Percentiles rank a stretch among this genome's conserved stretches.
These are phyloP conservation scores for Thelaira solivaga DNA, from an alignment of 2,888 invertebrate genomes.

Conservation along the genomic window DNA sequence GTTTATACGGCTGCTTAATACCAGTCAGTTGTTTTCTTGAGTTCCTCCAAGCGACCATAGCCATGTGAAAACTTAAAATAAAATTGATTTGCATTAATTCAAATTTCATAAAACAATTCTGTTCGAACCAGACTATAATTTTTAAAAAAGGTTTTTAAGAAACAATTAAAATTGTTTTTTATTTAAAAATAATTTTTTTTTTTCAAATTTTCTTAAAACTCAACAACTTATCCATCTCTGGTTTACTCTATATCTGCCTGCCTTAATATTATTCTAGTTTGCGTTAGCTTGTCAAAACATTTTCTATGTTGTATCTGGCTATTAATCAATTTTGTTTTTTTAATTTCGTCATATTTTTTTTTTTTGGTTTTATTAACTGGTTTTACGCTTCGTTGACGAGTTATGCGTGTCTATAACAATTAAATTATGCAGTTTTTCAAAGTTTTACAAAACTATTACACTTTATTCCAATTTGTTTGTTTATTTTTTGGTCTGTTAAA, in stretches of 20 bases:
- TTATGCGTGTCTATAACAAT: constrained; percentile 72
- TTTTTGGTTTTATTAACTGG: constrained; percentile 65
- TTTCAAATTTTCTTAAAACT: no score
- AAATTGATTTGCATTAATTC: no score
- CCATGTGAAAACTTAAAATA: no score
- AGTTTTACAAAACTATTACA: constrained; percentile 66
- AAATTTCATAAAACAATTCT: no score
- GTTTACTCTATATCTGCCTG: background rate
- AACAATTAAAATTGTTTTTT: no score
- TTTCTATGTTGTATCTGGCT: no score
- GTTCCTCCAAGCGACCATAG: no score
- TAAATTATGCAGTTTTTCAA: constrained; percentile 64
- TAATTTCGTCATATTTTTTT: constrained; percentile 49
- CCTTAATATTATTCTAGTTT: background rate
- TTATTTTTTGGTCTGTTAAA: constrained; percentile 62
- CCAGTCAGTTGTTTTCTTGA: no score
- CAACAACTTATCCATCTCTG: background rate
- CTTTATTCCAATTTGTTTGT: constrained; percentile 56
- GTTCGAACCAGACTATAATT: no score
- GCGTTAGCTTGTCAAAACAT: background rate
- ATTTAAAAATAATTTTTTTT: no score
- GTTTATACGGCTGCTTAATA: no score
- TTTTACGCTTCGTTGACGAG: constrained; percentile 72
- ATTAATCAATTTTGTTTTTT: constrained; percentile 10
- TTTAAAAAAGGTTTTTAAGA: no score